Conservation (phyloP, 2,797 vertebrate genomes). For the Etheostoma nigrum region DNA sequence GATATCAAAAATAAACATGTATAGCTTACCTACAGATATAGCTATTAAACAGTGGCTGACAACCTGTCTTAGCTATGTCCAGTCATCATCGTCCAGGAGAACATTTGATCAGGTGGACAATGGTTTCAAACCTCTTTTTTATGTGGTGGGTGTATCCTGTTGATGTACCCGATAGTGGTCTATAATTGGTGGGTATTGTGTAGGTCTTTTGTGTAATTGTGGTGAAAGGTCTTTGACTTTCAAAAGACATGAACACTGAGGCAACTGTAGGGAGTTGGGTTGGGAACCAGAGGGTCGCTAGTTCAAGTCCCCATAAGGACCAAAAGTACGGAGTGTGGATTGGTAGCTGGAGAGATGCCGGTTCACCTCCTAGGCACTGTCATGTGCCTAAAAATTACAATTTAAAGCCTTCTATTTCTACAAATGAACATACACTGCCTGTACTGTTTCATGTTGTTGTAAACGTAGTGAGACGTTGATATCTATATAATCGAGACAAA, state of each 20-base stretch:
- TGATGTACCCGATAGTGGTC: too few relatives aligned
- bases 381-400: too few relatives aligned
- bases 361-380: too few relatives aligned
- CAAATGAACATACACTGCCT: neutral
- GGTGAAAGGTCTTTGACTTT: neutral
- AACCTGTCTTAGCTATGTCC: neutral
- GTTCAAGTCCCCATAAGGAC: too few relatives aligned
- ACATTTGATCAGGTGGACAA: neutral
- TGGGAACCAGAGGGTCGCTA: too few relatives aligned
- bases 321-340: too few relatives aligned
- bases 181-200: neutral
- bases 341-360: too few relatives aligned
- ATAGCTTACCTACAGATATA: neutral
- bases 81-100: neutral
- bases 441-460: neutral
- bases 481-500: neutral
- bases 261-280: too few relatives aligned
- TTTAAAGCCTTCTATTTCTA: neutral
- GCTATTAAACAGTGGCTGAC: too few relatives aligned
- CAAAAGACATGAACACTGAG: neutral
- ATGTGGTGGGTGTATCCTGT: too few relatives aligned
- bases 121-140: too few relatives aligned
- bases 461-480: neutral
- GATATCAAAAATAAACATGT: neutral
- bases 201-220: neutral